Conservation (phyloP, 2,113 vertebrate species). For the Sigmodon hispidus region DNA sequence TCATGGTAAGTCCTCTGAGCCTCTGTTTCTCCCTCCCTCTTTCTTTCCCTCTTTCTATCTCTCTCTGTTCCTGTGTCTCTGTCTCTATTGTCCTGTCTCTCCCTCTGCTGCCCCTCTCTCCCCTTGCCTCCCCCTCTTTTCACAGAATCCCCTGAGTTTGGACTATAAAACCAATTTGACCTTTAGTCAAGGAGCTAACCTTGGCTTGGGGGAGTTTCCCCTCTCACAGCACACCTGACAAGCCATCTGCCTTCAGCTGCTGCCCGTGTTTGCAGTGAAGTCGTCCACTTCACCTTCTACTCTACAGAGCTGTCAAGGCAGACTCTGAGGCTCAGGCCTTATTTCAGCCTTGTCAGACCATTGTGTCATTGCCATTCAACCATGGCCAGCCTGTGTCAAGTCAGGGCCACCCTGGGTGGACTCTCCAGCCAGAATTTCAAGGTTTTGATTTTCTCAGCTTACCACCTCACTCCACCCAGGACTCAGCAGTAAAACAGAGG, state of each 20-base stretch:
- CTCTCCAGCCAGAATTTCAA: neutral
- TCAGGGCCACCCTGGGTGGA: neutral
- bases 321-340: neutral
- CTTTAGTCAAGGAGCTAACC: neutral
- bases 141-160: neutral
- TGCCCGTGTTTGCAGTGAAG: neutral
- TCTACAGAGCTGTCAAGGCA: neutral
- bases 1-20: neutral
- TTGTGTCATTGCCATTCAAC: neutral
- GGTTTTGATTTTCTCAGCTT: slow-evolving; percentile 14
- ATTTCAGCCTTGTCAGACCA: neutral
- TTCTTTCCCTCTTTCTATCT: neutral
- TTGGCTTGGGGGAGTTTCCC: neutral
- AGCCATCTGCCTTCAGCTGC: neutral
- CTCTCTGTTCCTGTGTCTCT: neutral
- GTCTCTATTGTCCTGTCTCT: neutral
- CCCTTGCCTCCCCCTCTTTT: neutral
- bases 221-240: neutral
- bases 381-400: neutral
- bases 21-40: neutral
- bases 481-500: neutral
- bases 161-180: neutral
- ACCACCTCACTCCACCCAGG: neutral
- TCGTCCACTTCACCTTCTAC: neutral
- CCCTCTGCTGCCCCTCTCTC: fast-evolving